Percentiles rank a stretch among this genome's conserved stretches.
phyloP scores from a whole-genome alignment of 2,888 invertebrate genomes.

The Liodrosophila aerea region DNA sequence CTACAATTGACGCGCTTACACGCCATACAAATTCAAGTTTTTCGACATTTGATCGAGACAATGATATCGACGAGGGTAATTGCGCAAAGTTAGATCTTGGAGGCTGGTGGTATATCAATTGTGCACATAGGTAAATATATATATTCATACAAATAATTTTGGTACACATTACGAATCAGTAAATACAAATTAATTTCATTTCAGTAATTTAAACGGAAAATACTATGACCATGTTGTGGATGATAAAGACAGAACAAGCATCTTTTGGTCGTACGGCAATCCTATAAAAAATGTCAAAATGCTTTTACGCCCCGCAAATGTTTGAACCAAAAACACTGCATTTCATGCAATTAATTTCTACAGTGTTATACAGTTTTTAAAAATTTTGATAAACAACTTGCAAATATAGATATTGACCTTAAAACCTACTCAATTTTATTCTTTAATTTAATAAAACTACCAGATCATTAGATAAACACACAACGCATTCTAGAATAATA shows the following conservation, averaged over 20 bases:
- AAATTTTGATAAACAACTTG: too few species aligned
- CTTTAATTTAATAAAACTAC: too few species aligned
- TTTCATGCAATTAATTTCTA: too few species aligned
- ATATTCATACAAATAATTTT: too few species aligned
- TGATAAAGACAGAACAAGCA: too few species aligned
- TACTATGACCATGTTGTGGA: background rate
- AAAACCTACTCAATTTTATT: too few species aligned
- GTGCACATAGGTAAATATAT: background rate
- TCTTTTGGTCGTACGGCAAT: background rate
- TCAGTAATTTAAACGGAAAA: background rate
- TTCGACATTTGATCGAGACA: conserved; percentile 10
- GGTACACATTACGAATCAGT: too few species aligned
- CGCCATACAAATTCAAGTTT: background rate
- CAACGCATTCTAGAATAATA: too few species aligned
- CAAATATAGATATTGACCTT: too few species aligned
- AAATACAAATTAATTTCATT: background rate
- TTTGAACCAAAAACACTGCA: too few species aligned
- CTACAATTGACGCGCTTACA: background rate
- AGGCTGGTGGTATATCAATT: conserved; percentile 11
- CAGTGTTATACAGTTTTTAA: too few species aligned
- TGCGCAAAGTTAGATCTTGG: background rate
- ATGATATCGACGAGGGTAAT: background rate
- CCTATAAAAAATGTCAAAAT: background rate
- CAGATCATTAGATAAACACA: too few species aligned
- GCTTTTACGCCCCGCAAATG: background rate